A percentile compares a stretch with the other conserved stretches of the same genome.
These are phyloP conservation scores for Baronia brevicornis DNA, from an alignment of 2,888 invertebrate species.

Conservation along the genomic window DNA sequence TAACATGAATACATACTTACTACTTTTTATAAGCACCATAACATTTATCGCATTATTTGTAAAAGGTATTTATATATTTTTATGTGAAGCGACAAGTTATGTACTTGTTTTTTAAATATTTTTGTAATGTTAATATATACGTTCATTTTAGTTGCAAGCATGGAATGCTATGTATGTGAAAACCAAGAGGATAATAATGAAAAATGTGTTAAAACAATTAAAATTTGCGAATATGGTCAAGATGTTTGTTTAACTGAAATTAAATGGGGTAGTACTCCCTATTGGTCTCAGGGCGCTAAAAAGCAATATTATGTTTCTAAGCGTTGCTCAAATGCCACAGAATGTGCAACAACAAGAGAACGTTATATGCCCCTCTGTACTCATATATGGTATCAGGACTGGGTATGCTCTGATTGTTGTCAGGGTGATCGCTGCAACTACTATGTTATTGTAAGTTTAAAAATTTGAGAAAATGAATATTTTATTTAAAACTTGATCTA, in stretches of 20 bases:
- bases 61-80: too few relatives aligned
- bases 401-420: conserved; percentile 97
- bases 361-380: conserved; percentile 87
- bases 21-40: too few relatives aligned
- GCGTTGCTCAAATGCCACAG: conserved; percentile 86
- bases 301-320: conserved; percentile 96
- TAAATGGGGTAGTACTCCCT: conserved; percentile 96
- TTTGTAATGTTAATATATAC: too few relatives aligned
- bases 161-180: conserved; percentile 97
- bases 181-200: conserved; percentile 94
- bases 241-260: conserved; percentile 93
- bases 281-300: conserved; percentile 94
- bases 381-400: conserved; percentile 96
- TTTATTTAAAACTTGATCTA: neutral
- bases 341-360: conserved; percentile 83
- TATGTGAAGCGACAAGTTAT: too few relatives aligned
- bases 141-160: conserved; percentile 75
- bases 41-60: too few relatives aligned
- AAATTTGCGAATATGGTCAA: conserved; percentile 90
- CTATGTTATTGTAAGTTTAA: conserved; percentile 90
- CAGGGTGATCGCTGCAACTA: conserved; percentile 97
- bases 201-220: conserved; percentile 94
- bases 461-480: too few relatives aligned
- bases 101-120: too few relatives aligned
- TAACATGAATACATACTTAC: too few relatives aligned